Evolutionary conservation across 2,113 vertebrate species (phyloP).

Genomic region (Serranochromis macrocephalus): DNA sequence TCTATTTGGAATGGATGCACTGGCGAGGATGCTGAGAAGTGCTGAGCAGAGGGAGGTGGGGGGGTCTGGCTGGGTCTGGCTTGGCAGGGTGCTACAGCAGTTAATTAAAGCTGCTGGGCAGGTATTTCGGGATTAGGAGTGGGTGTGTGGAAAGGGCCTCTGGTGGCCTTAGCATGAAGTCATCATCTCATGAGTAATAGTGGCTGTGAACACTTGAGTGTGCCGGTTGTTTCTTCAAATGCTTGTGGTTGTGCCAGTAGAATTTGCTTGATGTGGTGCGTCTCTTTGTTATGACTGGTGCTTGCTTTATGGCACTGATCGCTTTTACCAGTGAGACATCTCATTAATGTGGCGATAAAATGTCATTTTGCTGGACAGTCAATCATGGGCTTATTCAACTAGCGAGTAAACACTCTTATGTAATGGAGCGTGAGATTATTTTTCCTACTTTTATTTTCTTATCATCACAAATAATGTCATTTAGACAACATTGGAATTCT

Average conservation of each 20-base stretch:
- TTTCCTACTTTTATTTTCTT: background rate
- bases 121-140: conserved; percentile 54
- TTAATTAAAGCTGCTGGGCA: conserved; percentile 44
- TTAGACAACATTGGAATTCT: background rate
- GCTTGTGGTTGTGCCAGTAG: background rate
- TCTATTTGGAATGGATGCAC: conserved; percentile 8
- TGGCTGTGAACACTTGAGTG: background rate
- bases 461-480: background rate
- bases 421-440: background rate
- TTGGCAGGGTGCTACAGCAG: conserved; percentile 11
- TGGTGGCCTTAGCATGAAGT: background rate
- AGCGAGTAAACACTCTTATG: background rate
- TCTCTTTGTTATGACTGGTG: background rate
- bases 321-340: background rate
- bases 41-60: background rate
- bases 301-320: background rate
- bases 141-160: conserved; percentile 3
- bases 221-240: background rate
- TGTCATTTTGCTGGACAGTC: background rate
- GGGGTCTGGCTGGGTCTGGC: background rate
- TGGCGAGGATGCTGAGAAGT: background rate
- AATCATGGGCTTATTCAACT: background rate
- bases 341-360: background rate
- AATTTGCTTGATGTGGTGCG: background rate
- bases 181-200: background rate